Evolutionary conservation across 1,140 invertebrate genomes (phyloP).

Genomic region (Orchestia grillus): DNA sequence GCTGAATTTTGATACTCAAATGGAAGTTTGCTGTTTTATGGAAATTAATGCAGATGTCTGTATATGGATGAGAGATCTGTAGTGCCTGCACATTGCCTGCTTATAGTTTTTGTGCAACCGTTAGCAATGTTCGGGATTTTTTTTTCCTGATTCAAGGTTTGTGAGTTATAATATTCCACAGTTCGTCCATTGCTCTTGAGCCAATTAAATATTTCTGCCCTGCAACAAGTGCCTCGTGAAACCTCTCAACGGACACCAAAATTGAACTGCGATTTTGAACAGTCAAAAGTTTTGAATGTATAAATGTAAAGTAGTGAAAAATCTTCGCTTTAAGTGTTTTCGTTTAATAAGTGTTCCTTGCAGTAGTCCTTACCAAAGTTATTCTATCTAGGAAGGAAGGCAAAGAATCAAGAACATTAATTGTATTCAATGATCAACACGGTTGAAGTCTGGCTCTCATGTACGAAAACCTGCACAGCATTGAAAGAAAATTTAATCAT

Average conservation of each 20-base stretch:
- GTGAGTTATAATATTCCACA: neutral
- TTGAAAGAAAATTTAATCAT: neutral
- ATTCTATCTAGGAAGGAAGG: neutral
- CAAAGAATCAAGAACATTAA: neutral
- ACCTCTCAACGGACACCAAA: neutral
- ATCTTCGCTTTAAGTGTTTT: neutral
- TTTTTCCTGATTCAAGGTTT: neutral
- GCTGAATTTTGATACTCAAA: no score
- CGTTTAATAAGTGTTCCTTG: neutral
- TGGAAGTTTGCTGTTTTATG: neutral
- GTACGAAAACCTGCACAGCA: no score
- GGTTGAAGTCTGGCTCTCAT: neutral
- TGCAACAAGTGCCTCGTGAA: neutral
- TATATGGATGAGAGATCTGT: neutral
- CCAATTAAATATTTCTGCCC: neutral
- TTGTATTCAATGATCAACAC: neutral
- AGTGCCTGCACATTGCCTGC: neutral
- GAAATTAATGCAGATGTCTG: neutral
- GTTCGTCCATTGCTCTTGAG: neutral
- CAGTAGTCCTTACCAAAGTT: neutral
- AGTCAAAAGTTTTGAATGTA: neutral
- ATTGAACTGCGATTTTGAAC: neutral
- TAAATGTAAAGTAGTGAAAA: no score
- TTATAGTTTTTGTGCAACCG: neutral
- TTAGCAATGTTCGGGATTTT: neutral